These are phyloP conservation scores for Apostichopus japonicus DNA, from an alignment of 35 echinoderm and acorn worm genomes.

Conservation along the genomic window DNA sequence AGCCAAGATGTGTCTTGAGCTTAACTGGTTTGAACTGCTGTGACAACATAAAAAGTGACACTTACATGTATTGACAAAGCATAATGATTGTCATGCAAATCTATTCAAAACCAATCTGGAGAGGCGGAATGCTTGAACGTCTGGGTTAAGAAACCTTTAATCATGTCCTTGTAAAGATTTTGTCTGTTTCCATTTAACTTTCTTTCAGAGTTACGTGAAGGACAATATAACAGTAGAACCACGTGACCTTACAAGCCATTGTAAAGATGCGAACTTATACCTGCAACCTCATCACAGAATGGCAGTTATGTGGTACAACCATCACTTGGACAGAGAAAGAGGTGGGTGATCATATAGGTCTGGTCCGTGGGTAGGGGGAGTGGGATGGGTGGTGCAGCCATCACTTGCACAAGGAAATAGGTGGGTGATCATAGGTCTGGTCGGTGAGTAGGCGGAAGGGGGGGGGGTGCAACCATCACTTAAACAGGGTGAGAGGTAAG, in stretches of 20 bases:
- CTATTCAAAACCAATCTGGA: neutral
- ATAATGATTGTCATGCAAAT: neutral
- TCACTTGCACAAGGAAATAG: constrained; percentile 59
- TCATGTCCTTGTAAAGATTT: too few species aligned
- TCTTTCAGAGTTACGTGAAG: neutral
- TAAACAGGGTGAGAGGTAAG: constrained; percentile 62
- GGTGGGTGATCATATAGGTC: constrained; percentile 18
- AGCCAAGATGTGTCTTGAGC: too few species aligned
- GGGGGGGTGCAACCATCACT: constrained; percentile 77
- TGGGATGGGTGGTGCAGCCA: constrained; percentile 73
- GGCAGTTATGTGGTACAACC: constrained; percentile 93
- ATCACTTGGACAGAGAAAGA: constrained; percentile 62
- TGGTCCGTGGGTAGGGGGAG: neutral
- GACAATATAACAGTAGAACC: constrained; percentile 16
- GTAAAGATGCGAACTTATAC: constrained; percentile 71
- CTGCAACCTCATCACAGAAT: constrained; percentile 76
- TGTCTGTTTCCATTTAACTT: neutral
- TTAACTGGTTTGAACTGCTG: too few species aligned
- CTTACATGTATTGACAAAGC: too few species aligned
- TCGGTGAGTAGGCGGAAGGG: neutral
- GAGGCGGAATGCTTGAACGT: neutral
- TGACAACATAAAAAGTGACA: too few species aligned
- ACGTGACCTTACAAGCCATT: constrained; percentile 36
- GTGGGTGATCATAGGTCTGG: constrained; percentile 16
- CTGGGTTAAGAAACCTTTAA: too few species aligned